Conservation (phyloP, 2,888 invertebrate genomes). For the Mystacides longicornis region DNA sequence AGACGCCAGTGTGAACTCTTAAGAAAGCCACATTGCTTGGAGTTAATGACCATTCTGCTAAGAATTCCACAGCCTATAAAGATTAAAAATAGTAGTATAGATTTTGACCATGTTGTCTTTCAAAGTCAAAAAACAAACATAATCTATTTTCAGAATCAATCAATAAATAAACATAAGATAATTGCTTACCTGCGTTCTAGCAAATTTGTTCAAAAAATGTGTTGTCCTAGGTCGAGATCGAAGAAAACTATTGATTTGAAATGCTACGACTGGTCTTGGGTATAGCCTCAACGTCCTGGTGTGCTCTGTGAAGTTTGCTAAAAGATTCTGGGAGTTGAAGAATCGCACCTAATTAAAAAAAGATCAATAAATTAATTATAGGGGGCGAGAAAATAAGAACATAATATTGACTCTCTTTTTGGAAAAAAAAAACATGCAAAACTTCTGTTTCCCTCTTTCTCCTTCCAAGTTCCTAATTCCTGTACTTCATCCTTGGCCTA, state of each 20-base stretch:
- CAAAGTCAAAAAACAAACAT: no score
- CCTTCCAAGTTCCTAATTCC: no score
- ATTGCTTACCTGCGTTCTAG: constrained; percentile 72
- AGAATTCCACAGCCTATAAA: constrained; percentile 86
- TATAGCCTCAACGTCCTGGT: constrained; percentile 92
- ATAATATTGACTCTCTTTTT: no score
- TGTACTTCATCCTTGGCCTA: no score
- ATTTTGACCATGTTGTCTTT: no score
- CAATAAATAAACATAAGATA: neutral
- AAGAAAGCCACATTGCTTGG: constrained; percentile 97
- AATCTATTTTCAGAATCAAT: neutral
- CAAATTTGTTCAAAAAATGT: constrained; percentile 84
- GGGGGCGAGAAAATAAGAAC: no score
- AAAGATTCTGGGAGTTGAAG: constrained; percentile 94
- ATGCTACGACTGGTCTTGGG: constrained; percentile 97
- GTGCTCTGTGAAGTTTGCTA: constrained; percentile 97
- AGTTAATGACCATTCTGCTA: constrained; percentile 97
- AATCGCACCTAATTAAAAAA: constrained; percentile 85
- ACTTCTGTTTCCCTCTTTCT: no score
- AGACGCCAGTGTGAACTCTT: constrained; percentile 92
- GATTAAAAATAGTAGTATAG: neutral
- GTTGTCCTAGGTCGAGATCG: constrained; percentile 86
- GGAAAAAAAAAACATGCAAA: no score
- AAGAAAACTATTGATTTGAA: constrained; percentile 95
- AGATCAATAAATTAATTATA: no score